phyloP scores from a whole-genome alignment of 2,797 vertebrate genomes.

The Clamator glandarius region DNA sequence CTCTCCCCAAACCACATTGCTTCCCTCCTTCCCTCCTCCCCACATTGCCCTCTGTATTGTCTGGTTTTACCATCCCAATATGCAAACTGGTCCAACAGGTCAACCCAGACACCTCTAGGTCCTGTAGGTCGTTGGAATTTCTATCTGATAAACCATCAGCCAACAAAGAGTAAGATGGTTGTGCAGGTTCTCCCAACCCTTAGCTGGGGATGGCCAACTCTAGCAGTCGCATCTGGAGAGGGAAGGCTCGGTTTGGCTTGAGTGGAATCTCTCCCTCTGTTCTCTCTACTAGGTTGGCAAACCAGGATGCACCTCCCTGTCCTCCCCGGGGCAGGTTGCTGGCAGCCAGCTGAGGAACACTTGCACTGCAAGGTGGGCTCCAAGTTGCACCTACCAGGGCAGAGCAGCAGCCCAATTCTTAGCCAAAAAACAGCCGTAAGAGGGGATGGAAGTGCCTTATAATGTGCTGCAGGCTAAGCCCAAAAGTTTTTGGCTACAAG shows the following conservation, averaged over 20 bases:
- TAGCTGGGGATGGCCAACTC: neutral
- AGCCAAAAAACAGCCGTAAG: neutral
- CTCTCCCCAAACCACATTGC: neutral
- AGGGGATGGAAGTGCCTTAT: neutral
- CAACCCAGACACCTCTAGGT: neutral
- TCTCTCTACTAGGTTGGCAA: neutral
- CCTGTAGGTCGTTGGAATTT: fast-evolving
- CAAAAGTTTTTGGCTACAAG: neutral
- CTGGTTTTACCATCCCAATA: neutral
- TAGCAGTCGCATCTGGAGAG: neutral
- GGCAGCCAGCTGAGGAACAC: neutral
- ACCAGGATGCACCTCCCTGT: fast-evolving
- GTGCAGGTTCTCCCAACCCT: neutral
- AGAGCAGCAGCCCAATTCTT: neutral
- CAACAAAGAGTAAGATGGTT: fast-evolving
- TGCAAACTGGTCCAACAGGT: neutral
- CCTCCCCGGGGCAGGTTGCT: neutral
- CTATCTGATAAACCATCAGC: neutral
- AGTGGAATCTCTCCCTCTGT: neutral
- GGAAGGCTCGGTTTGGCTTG: neutral
- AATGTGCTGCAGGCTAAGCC: neutral
- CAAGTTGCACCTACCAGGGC: neutral
- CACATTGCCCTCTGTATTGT: neutral
- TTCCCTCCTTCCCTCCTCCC: no score
- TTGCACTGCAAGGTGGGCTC: neutral